phyloP scores from a whole-genome alignment of 2,797 vertebrate genomes.

The Typhlichthys eigenmanni region DNA sequence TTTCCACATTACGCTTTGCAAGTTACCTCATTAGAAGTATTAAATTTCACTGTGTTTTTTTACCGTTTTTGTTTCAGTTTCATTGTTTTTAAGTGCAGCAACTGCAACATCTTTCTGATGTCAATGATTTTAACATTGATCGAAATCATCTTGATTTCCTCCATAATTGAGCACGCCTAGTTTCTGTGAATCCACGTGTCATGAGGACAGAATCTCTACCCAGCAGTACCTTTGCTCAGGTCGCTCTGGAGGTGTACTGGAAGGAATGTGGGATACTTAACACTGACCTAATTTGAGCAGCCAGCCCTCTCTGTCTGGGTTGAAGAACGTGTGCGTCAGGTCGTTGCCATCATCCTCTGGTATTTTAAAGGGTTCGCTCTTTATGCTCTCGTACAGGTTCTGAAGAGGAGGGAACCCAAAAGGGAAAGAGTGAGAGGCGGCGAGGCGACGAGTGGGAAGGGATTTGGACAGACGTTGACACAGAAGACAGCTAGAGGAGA shows the following conservation, averaged over 20 bases:
- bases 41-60: too few relatives aligned
- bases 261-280: constrained; percentile 18
- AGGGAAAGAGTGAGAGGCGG: constrained; percentile 5
- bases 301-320: constrained; percentile 94
- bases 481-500: neutral
- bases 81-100: too few relatives aligned
- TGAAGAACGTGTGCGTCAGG: constrained; percentile 96
- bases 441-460: neutral
- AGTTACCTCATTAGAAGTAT: too few relatives aligned
- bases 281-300: constrained; percentile 91
- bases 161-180: too few relatives aligned
- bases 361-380: constrained; percentile 94
- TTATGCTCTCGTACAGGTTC: constrained; percentile 92
- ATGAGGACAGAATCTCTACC: too few relatives aligned
- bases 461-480: neutral
- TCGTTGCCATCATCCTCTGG: constrained; percentile 97
- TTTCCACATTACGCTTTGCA: too few relatives aligned
- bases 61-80: too few relatives aligned
- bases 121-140: too few relatives aligned
- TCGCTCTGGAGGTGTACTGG: neutral
- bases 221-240: too few relatives aligned
- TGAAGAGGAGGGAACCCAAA: constrained; percentile 43
- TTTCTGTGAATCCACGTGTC: too few relatives aligned
- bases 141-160: too few relatives aligned
- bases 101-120: too few relatives aligned